Conservation (phyloP, 2,113 vertebrate species). For the Erpornis zantholeuca region DNA sequence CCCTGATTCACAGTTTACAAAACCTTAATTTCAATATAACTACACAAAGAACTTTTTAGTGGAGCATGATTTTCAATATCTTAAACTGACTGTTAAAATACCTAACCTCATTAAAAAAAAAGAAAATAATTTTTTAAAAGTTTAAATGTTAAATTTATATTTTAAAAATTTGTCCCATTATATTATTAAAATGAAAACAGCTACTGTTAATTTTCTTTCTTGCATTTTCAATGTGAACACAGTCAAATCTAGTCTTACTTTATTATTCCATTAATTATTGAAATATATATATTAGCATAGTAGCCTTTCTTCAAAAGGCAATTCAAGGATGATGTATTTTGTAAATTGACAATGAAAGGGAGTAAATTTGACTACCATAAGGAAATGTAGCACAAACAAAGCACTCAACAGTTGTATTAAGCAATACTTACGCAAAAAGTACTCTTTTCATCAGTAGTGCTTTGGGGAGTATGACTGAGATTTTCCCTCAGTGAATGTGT, state of each 20-base stretch:
- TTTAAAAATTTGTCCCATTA: background rate
- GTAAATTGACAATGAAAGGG: constrained; percentile 32
- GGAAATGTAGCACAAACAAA: background rate
- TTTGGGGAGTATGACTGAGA: background rate
- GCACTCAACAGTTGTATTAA: background rate
- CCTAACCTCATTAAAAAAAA: background rate
- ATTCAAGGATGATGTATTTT: constrained; percentile 20
- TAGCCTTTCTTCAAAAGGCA: constrained; percentile 47
- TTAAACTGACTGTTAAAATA: constrained; percentile 13
- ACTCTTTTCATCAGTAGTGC: background rate
- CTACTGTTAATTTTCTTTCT: constrained; percentile 36
- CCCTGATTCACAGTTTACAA: constrained; percentile 23
- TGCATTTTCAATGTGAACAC: background rate
- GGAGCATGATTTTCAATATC: background rate
- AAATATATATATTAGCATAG: constrained; percentile 24
- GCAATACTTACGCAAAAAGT: background rate
- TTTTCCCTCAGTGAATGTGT: background rate
- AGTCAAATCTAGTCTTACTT: constrained; percentile 14
- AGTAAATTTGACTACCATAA: background rate
- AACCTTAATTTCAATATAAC: background rate
- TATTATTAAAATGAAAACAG: constrained; percentile 23
- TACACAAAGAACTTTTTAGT: background rate
- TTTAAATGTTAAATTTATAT: background rate
- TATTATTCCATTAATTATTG: constrained; percentile 69
- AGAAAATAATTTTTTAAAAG: background rate